Evolutionary conservation across 2,113 vertebrate genomes (phyloP).

Genomic region (Cariama cristata): DNA sequence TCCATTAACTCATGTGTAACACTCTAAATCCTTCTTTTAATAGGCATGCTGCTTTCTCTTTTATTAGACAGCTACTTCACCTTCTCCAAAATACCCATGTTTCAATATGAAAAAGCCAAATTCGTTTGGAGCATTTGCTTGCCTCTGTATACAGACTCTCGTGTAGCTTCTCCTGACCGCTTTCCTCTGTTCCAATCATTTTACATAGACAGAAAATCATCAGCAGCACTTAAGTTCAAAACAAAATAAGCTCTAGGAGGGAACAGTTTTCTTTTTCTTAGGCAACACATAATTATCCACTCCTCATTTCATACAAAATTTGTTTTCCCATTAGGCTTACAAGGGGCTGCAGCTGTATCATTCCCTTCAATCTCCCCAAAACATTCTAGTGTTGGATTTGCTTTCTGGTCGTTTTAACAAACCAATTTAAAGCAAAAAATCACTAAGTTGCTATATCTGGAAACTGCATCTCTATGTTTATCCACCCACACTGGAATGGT

Average conservation of each 20-base stretch:
- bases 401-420: slow-evolving; percentile 2
- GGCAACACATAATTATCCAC: slow-evolving; percentile 51
- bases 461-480: not conserved
- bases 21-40: not conserved
- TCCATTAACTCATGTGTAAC: not conserved
- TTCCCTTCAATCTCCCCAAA: not conserved
- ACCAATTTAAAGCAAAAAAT: not conserved
- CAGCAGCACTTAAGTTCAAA: not conserved
- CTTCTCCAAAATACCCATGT: not conserved
- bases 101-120: not conserved
- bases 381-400: not conserved
- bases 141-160: not conserved
- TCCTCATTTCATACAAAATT: not conserved
- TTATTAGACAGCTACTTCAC: not conserved
- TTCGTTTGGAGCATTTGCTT: not conserved
- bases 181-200: not conserved
- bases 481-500: accelerated
- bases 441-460: not conserved
- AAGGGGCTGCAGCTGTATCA: slow-evolving; percentile 32
- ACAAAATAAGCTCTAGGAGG: not conserved
- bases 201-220: not conserved
- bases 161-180: not conserved
- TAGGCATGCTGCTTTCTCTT: not conserved
- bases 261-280: not conserved
- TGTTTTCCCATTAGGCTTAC: not conserved